Conservation (phyloP, 2,888 invertebrate genomes). For the Seira musarum region DNA sequence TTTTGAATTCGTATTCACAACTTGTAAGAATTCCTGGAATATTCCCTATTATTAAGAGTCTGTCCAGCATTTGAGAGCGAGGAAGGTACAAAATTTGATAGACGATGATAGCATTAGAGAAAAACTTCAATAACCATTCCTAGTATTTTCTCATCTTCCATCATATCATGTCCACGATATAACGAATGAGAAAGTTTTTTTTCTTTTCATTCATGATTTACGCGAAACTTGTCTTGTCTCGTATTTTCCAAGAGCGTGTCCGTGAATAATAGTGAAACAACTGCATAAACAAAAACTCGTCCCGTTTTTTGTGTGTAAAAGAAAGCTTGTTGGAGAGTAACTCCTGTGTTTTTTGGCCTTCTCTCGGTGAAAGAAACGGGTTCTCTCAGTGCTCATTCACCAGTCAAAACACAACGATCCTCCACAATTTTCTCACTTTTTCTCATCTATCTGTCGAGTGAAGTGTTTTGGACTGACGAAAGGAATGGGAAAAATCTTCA, state of each 20-base stretch:
- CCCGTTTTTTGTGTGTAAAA: no score
- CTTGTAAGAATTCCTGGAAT: no score
- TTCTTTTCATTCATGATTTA: constrained; percentile 34
- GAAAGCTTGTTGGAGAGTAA: no score
- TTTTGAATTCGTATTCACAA: no score
- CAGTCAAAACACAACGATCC: constrained; percentile 39
- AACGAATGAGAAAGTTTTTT: constrained; percentile 3
- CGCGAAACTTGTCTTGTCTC: not conserved
- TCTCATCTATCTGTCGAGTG: not conserved
- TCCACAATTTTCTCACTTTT: constrained; percentile 8
- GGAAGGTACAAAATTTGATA: not conserved
- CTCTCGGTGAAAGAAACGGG: no score
- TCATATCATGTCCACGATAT: not conserved
- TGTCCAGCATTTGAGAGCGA: no score
- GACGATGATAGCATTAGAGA: not conserved
- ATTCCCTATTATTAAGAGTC: no score
- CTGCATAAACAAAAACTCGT: no score
- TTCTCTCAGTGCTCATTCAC: constrained; percentile 13
- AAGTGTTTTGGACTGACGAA: not conserved
- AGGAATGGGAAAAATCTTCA: constrained; percentile 3
- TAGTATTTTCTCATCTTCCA: no score
- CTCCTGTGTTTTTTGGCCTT: no score
- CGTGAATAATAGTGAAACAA: no score
- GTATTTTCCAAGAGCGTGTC: no score
- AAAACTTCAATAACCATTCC: not conserved